A percentile compares a stretch with the other conserved stretches of the same genome.
phyloP scores from a whole-genome alignment of 2,797 vertebrate genomes.

The Coilia nasus region DNA sequence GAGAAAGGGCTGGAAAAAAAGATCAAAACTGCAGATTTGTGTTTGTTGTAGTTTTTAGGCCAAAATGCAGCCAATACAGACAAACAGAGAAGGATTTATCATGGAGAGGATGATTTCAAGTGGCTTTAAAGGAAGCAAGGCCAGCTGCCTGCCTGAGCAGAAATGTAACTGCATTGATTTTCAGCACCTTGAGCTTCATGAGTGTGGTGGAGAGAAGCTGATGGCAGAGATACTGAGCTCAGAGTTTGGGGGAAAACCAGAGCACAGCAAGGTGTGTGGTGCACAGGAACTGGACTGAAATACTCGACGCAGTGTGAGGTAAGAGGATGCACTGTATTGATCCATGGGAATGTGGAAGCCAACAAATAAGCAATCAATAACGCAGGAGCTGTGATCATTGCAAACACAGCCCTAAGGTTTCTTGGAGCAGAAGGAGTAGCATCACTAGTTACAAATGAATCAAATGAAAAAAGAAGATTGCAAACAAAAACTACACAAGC shows the following conservation, averaged over 20 bases:
- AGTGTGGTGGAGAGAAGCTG: background rate
- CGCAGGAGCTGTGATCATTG: background rate
- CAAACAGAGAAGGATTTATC: too few relatives aligned
- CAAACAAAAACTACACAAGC: background rate
- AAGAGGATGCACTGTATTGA: constrained; percentile 1
- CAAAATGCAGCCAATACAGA: background rate
- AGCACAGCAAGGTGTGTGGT: background rate
- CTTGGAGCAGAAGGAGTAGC: background rate
- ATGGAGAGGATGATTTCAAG: background rate
- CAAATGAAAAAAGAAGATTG: background rate
- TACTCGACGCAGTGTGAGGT: background rate
- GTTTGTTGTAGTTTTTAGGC: too few relatives aligned
- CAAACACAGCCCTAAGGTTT: background rate
- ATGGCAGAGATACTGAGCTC: background rate
- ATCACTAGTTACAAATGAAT: background rate
- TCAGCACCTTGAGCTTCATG: background rate
- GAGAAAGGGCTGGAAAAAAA: too few relatives aligned
- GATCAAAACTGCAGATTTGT: too few relatives aligned
- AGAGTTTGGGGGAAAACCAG: background rate
- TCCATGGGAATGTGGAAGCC: background rate
- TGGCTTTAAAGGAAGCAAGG: background rate
- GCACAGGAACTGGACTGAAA: background rate
- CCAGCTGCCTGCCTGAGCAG: background rate
- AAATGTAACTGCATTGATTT: background rate
- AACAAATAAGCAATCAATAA: constrained; percentile 18